Conservation (phyloP, 2,113 vertebrate species). For the Herpailurus yagouaroundi region DNA sequence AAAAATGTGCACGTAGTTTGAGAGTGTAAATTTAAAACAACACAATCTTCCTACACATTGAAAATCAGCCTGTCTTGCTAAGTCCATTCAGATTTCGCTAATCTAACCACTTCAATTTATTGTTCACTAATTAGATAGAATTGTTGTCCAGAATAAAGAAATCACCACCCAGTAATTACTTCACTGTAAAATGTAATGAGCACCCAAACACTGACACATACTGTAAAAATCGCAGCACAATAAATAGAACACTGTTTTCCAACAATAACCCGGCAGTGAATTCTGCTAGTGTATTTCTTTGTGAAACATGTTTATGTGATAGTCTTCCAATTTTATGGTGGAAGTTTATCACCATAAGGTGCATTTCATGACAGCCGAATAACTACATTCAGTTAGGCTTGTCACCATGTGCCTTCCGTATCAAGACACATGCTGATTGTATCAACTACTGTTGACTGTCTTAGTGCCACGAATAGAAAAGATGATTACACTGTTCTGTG, state of each 20-base stretch:
- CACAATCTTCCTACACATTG: not conserved
- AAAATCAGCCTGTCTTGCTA: conserved; percentile 41
- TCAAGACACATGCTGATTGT: conserved; percentile 93
- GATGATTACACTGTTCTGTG: conserved; percentile 88
- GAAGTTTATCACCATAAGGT: conserved; percentile 92
- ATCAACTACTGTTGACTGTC: conserved; percentile 90
- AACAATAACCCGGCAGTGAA: conserved; percentile 89
- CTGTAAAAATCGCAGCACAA: conserved; percentile 86
- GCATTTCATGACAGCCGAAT: conserved; percentile 91
- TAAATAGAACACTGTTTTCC: conserved; percentile 87
- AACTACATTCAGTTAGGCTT: conserved; percentile 92
- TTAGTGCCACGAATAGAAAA: conserved; percentile 88
- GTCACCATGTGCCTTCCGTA: conserved; percentile 90
- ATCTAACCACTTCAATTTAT: conserved; percentile 83
- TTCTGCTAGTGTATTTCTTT: conserved; percentile 91
- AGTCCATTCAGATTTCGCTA: conserved; percentile 76
- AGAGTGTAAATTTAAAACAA: conserved; percentile 63
- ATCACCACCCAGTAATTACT: conserved; percentile 86
- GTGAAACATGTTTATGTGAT: conserved; percentile 93
- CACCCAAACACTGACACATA: conserved; percentile 81
- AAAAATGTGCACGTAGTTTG: conserved; percentile 61
- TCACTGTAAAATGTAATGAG: conserved; percentile 88
- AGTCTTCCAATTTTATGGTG: conserved; percentile 91
- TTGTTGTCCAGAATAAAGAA: conserved; percentile 84
- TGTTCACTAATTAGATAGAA: conserved; percentile 85